phyloP scores from a whole-genome alignment of 92 coral and sea anemone species.

The Umimayanthus chanpuru region DNA sequence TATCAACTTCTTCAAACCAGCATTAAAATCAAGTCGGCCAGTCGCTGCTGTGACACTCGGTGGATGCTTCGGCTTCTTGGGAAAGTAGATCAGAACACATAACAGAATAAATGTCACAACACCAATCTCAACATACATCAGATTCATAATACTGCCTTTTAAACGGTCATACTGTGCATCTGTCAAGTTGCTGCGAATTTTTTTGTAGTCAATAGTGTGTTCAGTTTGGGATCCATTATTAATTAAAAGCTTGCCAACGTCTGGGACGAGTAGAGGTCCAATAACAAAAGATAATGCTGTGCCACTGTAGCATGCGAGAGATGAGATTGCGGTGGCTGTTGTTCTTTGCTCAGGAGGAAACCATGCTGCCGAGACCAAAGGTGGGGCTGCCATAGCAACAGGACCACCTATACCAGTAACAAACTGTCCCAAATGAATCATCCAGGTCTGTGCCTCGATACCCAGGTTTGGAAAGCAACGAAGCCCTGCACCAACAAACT shows the following conservation, averaged over 20 bases:
- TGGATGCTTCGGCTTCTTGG: slow-evolving; percentile 81
- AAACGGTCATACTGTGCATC: slow-evolving; percentile 48
- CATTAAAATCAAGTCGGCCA: slow-evolving; percentile 86
- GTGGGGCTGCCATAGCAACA: slow-evolving; percentile 96
- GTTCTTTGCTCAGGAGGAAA: slow-evolving; percentile 97
- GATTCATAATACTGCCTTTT: slow-evolving; percentile 69
- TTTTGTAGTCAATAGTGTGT: slow-evolving; percentile 36
- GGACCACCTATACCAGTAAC: slow-evolving; percentile 96
- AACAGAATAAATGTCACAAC: slow-evolving; percentile 65
- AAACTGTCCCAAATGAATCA: slow-evolving; percentile 91
- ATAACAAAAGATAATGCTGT: slow-evolving; percentile 86
- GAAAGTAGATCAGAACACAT: slow-evolving; percentile 77
- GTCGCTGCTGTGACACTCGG: slow-evolving; percentile 96
- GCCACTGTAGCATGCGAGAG: slow-evolving; percentile 91
- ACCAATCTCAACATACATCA: slow-evolving; percentile 83
- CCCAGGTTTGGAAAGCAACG: slow-evolving; percentile 71
- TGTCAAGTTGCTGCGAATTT: slow-evolving; percentile 60
- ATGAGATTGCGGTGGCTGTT: slow-evolving; percentile 93
- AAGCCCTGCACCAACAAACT: slow-evolving; percentile 85
- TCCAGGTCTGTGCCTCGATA: slow-evolving; percentile 53
- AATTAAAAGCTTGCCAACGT: slow-evolving; percentile 44
- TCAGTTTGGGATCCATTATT: slow-evolving; percentile 23
- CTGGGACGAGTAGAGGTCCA: slow-evolving; percentile 85
- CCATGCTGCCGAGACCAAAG: slow-evolving; percentile 96
- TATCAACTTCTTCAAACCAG: slow-evolving; percentile 75